These are phyloP conservation scores for Ridgeia piscesae DNA, from an alignment of 1,140 invertebrate species.

Conservation along the genomic window DNA sequence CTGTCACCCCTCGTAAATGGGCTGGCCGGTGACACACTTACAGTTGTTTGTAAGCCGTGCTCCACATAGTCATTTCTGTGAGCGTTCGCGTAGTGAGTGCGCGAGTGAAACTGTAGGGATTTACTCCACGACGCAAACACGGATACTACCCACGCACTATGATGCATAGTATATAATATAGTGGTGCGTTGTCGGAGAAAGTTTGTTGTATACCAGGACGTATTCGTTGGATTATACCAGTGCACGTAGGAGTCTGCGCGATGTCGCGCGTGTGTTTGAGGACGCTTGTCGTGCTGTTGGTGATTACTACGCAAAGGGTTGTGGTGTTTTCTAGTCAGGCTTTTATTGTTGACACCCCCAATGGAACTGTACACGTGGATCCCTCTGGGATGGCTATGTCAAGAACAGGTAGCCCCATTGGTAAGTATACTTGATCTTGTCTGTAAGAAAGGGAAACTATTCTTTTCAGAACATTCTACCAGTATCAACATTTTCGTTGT, in stretches of 20 bases:
- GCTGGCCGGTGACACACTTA: not conserved
- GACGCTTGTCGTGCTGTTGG: not conserved
- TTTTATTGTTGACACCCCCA: constrained; percentile 5
- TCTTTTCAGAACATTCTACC: no score
- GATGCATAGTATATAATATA: not conserved
- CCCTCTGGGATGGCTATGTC: not conserved
- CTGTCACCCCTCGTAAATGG: not conserved
- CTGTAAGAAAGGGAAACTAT: no score
- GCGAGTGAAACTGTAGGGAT: not conserved
- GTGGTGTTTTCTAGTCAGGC: not conserved
- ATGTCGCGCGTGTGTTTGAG: not conserved
- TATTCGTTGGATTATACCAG: not conserved
- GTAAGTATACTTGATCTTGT: not conserved
- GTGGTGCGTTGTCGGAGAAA: not conserved
- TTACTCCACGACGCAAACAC: not conserved
- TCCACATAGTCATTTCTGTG: not conserved
- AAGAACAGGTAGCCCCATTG: not conserved
- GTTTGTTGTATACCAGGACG: not conserved
- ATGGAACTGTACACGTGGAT: not conserved
- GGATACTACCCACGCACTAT: not conserved
- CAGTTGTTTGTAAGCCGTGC: not conserved
- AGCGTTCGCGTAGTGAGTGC: not conserved
- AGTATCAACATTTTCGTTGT: no score
- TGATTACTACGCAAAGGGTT: not conserved
- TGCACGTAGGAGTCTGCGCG: not conserved